phyloP scores from a whole-genome alignment of 2,113 vertebrate species.

The Kryptolebias marmoratus region DNA sequence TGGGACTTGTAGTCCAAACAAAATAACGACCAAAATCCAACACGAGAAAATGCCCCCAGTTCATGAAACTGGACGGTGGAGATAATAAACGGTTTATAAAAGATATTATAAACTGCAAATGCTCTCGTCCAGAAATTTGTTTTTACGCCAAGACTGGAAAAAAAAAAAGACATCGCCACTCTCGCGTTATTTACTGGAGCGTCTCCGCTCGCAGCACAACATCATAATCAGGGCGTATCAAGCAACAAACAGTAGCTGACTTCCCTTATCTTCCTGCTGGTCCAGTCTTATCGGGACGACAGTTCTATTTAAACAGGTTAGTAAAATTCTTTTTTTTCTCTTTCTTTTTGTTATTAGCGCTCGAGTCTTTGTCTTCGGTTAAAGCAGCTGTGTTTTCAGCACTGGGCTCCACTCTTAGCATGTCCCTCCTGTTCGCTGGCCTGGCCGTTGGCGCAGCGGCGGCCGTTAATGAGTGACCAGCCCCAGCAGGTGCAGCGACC shows the following conservation, averaged over 20 bases:
- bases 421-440: constrained; percentile 32
- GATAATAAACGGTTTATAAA: too few species aligned
- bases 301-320: constrained; percentile 56
- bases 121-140: fast-evolving
- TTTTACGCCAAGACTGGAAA: background rate
- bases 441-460: constrained; percentile 34
- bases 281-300: constrained; percentile 45
- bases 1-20: constrained; percentile 65
- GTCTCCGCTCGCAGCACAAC: constrained; percentile 63
- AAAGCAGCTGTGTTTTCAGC: background rate
- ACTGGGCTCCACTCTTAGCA: constrained; percentile 34
- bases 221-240: constrained; percentile 64
- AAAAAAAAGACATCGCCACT: constrained; percentile 3
- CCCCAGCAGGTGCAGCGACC: constrained; percentile 66
- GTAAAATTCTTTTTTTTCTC: constrained; percentile 25
- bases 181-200: constrained; percentile 56
- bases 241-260: constrained; percentile 18
- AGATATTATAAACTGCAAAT: background rate
- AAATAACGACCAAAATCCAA: fast-evolving
- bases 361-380: background rate
- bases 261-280: constrained; percentile 24
- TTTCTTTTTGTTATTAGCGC: background rate
- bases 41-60: fast-evolving
- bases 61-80: background rate
- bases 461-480: constrained; percentile 48